phyloP scores from a whole-genome alignment of 2,797 vertebrate genomes.

The Coregonus suidteri region DNA sequence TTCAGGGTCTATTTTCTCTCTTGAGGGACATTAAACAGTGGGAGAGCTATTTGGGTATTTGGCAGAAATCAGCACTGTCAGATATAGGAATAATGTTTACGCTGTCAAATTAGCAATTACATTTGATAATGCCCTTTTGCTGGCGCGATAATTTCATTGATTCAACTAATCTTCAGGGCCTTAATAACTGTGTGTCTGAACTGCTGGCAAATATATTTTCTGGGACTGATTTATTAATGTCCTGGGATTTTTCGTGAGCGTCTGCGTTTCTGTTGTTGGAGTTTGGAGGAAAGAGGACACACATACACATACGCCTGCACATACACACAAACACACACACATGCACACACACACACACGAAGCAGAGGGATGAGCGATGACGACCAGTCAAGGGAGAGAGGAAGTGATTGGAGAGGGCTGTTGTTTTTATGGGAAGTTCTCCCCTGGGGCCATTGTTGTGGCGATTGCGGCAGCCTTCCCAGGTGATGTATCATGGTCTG shows the following conservation, averaged over 20 bases:
- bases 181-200: slow-evolving; percentile 38
- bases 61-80: slow-evolving; percentile 9
- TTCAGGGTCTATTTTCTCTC: neutral
- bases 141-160: slow-evolving; percentile 46
- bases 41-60: neutral
- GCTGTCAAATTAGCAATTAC: slow-evolving; percentile 20
- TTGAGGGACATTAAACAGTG: slow-evolving; percentile 17
- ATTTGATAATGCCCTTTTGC: slow-evolving; percentile 30
- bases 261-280: slow-evolving; percentile 50
- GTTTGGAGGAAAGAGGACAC: slow-evolving; percentile 45
- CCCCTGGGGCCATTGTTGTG: slow-evolving; percentile 49
- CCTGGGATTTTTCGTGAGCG: slow-evolving; percentile 46
- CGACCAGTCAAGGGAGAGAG: slow-evolving; percentile 40
- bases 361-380: slow-evolving; percentile 62
- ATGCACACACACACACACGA: neutral
- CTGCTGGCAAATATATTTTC: slow-evolving; percentile 2
- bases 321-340: neutral
- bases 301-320: neutral
- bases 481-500: slow-evolving; percentile 51
- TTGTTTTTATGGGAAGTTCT: slow-evolving; percentile 65
- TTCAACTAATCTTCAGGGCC: slow-evolving; percentile 39
- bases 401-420: slow-evolving; percentile 55
- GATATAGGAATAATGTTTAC: slow-evolving; percentile 28
- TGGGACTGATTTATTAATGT: slow-evolving; percentile 52
- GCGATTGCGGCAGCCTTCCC: slow-evolving; percentile 30